Conservation (phyloP, 2,797 vertebrate species). For the Rhincodon typus region DNA sequence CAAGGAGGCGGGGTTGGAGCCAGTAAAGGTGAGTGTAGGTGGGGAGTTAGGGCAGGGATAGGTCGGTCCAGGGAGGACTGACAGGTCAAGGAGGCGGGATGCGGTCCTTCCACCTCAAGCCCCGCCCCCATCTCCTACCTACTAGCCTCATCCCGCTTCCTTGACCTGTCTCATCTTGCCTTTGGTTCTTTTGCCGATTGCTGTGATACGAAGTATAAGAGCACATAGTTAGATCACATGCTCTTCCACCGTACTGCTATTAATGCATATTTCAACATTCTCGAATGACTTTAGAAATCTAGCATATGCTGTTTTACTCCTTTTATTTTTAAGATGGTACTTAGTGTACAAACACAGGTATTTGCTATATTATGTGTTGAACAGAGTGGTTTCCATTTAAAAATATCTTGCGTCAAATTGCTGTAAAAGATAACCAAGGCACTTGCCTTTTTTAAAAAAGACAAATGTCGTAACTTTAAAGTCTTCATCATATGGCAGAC, state of each 20-base stretch:
- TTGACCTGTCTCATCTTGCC: background rate
- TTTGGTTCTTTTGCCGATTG: background rate
- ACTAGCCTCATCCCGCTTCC: too few relatives aligned
- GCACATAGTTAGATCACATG: background rate
- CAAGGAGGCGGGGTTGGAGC: too few relatives aligned
- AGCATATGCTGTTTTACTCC: background rate
- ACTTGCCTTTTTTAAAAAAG: background rate
- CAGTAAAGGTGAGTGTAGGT: too few relatives aligned
- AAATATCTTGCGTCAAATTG: background rate
- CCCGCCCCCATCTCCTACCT: too few relatives aligned
- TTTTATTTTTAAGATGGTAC: background rate
- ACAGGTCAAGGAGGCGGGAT: too few relatives aligned
- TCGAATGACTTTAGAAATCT: background rate
- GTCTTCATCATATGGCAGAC: slow-evolving; percentile 60
- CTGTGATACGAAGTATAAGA: background rate
- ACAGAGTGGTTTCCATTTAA: background rate
- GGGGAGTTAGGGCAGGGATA: too few relatives aligned
- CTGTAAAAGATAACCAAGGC: background rate
- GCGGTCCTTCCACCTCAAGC: too few relatives aligned
- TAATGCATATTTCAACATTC: background rate
- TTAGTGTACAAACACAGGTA: background rate
- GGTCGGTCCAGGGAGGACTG: too few relatives aligned
- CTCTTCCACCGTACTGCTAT: background rate
- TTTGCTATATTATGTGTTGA: background rate
- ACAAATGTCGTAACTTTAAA: slow-evolving; percentile 50